Base-by-base conservation (phyloP, 2,888 invertebrate genomes). In the Ptychoptera contaminata region DNA sequence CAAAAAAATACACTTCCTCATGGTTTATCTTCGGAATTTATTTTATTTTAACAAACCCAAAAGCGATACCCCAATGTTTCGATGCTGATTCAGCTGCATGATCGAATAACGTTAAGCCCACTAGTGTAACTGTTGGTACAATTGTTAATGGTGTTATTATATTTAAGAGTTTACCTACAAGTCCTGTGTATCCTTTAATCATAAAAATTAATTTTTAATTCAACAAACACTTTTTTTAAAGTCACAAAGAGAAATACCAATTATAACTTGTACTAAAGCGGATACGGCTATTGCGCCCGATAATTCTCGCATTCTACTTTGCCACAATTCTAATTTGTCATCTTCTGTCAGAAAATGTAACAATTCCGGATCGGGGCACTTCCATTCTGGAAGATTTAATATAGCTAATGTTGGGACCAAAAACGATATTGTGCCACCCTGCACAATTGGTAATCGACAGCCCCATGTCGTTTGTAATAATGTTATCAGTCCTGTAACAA, bases 101-200 rank as follows among this genome's bases (percentile, higher is more conserved):
- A 57, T 80, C 78, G 58, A 88, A 86, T 36, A 90, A 67, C 0
- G 87, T 83, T 11, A 91, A 63, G 0, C 90, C 90, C 46, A 90
- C 83, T 44, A 90, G 65, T 0, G 84, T 76, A 8, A 90, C 84
- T 0, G 87, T 86, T 0, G 88, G 88, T 0, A 79, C 82, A 43
- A 90, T 85, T 1, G 86, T 83, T 47, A 90, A 62, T 0, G 90
- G 90, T 0, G 88, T 86, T 43, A 90, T 81, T 56, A 73, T 82
- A 40, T 74, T 75, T 2, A 90, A 64, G 44, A 87, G 57, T 16
- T 79, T 70, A 0, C 87, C 87, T 46, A 87, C 75, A 10, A 86
- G 65, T 2, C 90, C 88, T 58, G 72, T 71, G 49, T 72, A 76
- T 8, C 76, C 23, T 23, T 5, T 5, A 23, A 5, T 68, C 68